phyloP scores from a whole-genome alignment of 2,113 vertebrate species.

The Hemicordylus capensis region DNA sequence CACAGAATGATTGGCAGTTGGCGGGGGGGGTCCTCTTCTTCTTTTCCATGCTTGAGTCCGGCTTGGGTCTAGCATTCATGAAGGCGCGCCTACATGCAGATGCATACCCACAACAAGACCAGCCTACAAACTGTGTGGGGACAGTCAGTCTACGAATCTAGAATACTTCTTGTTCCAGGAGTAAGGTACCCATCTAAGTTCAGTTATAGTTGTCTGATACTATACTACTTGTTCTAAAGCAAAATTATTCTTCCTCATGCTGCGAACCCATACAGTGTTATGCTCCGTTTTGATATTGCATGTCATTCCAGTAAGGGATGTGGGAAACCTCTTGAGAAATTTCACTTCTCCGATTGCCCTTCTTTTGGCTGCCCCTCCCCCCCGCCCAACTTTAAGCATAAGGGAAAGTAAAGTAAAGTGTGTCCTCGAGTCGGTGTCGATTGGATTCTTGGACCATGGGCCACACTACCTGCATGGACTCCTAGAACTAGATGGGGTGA shows the following conservation, averaged over 20 bases:
- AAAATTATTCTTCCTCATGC: not conserved
- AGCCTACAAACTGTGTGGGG: not conserved
- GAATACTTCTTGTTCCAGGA: not conserved
- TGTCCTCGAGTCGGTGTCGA: no score
- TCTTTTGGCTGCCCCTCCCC: no score
- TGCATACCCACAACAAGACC: not conserved
- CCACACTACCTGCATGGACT: no score
- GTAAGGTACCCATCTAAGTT: not conserved
- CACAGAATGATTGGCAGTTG: not conserved
- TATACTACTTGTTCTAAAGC: no score
- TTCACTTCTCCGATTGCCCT: no score
- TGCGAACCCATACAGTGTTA: not conserved
- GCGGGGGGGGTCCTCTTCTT: no score
- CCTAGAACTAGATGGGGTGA: no score
- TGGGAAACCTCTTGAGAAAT: not conserved
- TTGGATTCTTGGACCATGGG: no score
- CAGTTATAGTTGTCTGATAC: no score
- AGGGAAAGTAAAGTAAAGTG: no score
- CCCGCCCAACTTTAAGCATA: no score
- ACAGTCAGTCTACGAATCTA: not conserved
- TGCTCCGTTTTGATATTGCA: not conserved
- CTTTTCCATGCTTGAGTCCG: not conserved
- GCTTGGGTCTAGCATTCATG: not conserved
- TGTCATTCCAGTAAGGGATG: no score
- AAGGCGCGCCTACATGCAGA: not conserved